Evolutionary conservation across 2,113 vertebrate genomes (phyloP).

Genomic region (Serinus canaria): DNA sequence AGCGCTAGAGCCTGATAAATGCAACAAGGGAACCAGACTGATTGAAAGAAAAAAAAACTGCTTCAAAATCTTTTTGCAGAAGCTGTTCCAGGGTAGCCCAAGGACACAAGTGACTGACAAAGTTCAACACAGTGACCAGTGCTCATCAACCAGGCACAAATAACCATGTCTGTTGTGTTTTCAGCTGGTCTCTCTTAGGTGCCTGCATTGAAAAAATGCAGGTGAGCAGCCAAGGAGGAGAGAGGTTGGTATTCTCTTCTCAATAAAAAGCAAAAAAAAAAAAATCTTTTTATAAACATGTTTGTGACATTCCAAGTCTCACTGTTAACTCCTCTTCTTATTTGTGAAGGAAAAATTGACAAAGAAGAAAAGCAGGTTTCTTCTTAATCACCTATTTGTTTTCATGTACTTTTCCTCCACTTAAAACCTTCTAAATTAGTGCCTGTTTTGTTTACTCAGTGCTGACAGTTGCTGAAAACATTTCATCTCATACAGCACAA

Average conservation of each 20-base stretch:
- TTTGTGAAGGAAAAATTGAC: neutral
- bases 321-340: neutral
- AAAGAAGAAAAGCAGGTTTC: neutral
- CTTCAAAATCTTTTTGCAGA: neutral
- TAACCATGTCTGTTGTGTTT: neutral
- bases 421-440: neutral
- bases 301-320: neutral
- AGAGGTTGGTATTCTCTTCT: neutral
- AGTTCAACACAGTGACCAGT: neutral
- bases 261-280: neutral
- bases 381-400: neutral
- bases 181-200: neutral
- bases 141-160: rapidly evolving
- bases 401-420: neutral
- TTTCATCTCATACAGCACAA: neutral
- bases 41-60: neutral
- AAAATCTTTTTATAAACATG: neutral
- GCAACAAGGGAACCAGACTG: neutral
- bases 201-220: neutral
- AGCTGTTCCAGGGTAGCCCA: neutral
- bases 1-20: neutral
- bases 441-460: neutral
- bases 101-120: neutral
- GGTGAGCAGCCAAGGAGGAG: neutral
- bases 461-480: neutral